These are phyloP conservation scores for Melieria omissa DNA, from an alignment of 2,888 invertebrate genomes.

Conservation along the genomic window DNA sequence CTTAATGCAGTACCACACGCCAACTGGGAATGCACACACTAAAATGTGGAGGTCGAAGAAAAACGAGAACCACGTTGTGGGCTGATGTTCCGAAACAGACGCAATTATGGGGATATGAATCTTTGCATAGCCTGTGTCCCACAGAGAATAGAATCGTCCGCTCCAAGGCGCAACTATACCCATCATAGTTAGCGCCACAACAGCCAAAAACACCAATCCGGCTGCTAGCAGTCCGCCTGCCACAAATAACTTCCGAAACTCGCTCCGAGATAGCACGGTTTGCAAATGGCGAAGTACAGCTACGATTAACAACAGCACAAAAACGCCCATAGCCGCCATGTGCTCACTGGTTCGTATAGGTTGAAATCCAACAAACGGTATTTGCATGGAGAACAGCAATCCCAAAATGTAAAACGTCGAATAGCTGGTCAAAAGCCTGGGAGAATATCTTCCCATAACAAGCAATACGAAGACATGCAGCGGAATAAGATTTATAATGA, in stretches of 20 bases:
- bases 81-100: conserved; percentile 99
- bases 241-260: conserved; percentile 88
- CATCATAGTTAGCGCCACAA: conserved; percentile 90
- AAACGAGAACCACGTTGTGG: conserved; percentile 99
- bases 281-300: conserved; percentile 88
- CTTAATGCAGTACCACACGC: conserved; percentile 98
- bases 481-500: conserved; percentile 98
- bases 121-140: conserved; percentile 99
- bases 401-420: conserved; percentile 97
- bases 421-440: conserved; percentile 93
- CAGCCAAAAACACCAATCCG: conserved; percentile 81
- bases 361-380: conserved; percentile 96
- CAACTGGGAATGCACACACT: conserved; percentile 96
- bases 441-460: conserved; percentile 95
- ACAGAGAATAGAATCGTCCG: conserved; percentile 93
- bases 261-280: conserved; percentile 85
- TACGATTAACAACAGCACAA: conserved; percentile 91
- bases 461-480: conserved; percentile 95
- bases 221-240: conserved; percentile 82
- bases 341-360: conserved; percentile 99
- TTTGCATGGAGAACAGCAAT: conserved; percentile 96
- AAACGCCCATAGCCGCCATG: conserved; percentile 99
- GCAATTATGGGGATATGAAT: conserved; percentile 99
- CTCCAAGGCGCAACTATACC: conserved; percentile 92
- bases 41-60: conserved; percentile 98